Base-by-base conservation (phyloP, 2,113 vertebrate genomes). In the Elachura formosa region DNA sequence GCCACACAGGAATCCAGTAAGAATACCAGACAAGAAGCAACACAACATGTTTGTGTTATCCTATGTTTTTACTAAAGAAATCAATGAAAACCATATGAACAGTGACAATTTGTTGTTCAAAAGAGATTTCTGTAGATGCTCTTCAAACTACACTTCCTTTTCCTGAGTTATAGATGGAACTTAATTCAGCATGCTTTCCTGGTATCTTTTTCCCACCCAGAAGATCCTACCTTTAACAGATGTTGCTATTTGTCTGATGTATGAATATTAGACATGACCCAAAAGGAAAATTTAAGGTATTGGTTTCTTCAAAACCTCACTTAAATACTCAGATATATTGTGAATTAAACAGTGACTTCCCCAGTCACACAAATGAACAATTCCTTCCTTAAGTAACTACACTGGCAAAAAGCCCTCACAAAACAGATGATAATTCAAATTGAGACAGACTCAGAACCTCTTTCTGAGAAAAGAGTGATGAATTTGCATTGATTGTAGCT, bases 1-100 rank as follows among this genome's bases (percentile, higher is more conserved):
- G 3, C 63, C 56, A 74, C 46, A 41, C 28, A 67, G 55, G 63
- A 88, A 84, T 23, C 23, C 79, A 55, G 26, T 4, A 41, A 40
- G 13, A 92, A 78, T 48, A 81, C 43, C 52, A 75, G 45, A 40
- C 28, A 73, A 81, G 63, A 54, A 61, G 56, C 43, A 77, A 48
- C 28, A 88, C 48, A n/a, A 68, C 29, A 4, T 2, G 3, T n/a
- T n/a, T 0, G 0, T 59, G n/a, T 63, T 2, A 1, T 62, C 36
- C 64, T 34, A 4, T 1, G 1, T 16, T 77, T 28, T 56, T 54
- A 54, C 31, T 67, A 84, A 78, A 46, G 13, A 74, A 84, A 56
- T 43, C 51, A 78, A 8, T 36, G 43, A 49, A 77, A n/a, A 5
- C 6, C 40, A 6, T 4, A 15, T 1, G 24, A 80, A 58, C 6